These are phyloP conservation scores for Trissoscelio sp. DNA, from an alignment of 2,888 invertebrate species.

Conservation along the genomic window DNA sequence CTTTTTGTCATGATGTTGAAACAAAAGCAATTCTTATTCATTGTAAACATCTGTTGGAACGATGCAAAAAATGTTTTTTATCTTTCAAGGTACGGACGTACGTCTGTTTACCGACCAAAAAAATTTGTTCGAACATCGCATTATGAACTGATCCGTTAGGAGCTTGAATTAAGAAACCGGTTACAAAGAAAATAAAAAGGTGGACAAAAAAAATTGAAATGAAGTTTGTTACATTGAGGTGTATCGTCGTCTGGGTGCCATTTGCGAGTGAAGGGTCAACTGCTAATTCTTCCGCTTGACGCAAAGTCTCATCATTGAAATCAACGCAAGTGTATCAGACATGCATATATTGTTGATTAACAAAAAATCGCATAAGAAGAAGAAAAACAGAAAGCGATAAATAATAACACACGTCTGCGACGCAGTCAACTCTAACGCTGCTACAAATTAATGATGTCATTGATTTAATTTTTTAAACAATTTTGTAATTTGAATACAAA, in stretches of 20 bases:
- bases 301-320: constrained; percentile 15
- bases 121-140: neutral
- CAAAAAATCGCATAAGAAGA: neutral
- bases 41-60: neutral
- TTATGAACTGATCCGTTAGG: constrained; percentile 9
- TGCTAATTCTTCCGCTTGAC: constrained; percentile 15
- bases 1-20: neutral
- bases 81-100: neutral
- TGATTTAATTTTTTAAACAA: too few species aligned
- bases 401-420: constrained; percentile 5
- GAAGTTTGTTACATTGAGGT: constrained; percentile 1
- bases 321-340: constrained; percentile 5
- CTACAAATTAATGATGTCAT: neutral
- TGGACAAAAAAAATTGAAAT: neutral
- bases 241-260: constrained; percentile 3
- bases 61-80: neutral
- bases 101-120: neutral
- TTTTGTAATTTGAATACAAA: too few species aligned
- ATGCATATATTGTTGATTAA: constrained; percentile 1
- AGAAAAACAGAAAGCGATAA: constrained; percentile 1
- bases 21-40: neutral
- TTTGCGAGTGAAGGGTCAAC: constrained; percentile 3
- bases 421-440: neutral
- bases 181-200: constrained; percentile 4
- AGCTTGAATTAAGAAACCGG: constrained; percentile 17